A percentile compares a stretch with the other conserved stretches of the same genome.
phyloP scores from a whole-genome alignment of 2,113 vertebrate species.

The Pachyramphus minor region DNA sequence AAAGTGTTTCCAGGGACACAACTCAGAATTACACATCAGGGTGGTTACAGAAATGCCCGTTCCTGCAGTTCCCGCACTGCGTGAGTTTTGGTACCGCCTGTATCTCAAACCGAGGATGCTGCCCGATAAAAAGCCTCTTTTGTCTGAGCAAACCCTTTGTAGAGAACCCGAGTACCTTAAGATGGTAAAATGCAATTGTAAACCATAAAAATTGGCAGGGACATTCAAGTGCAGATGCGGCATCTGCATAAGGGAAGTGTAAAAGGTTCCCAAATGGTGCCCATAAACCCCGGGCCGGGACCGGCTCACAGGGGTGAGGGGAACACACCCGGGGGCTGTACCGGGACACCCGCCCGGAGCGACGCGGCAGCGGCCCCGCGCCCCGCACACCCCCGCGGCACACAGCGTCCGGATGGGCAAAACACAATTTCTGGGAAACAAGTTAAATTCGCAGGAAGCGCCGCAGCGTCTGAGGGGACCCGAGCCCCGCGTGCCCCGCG shows the following conservation, averaged over 20 bases:
- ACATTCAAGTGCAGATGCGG: slow-evolving; percentile 53
- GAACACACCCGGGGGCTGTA: background rate
- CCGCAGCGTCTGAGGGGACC: background rate
- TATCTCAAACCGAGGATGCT: background rate
- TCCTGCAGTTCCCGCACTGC: background rate
- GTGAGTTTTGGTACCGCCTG: background rate
- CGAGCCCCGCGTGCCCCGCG: background rate
- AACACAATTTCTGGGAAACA: rapidly evolving
- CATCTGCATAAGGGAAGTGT: background rate
- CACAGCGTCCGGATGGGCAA: rapidly evolving
- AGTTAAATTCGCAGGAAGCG: background rate
- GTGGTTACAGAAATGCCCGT: background rate
- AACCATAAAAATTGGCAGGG: slow-evolving; percentile 43
- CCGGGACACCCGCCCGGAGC: background rate
- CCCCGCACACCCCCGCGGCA: background rate
- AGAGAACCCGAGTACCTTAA: background rate
- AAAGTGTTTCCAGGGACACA: background rate
- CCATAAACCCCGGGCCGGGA: background rate
- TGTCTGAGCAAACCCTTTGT: slow-evolving; percentile 26
- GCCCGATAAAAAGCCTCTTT: slow-evolving; percentile 3
- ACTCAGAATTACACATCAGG: background rate
- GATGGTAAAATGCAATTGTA: slow-evolving; percentile 3
- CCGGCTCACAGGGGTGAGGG: background rate
- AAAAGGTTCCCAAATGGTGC: slow-evolving; percentile 31
- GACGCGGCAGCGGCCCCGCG: background rate